Percentiles rank a stretch among this genome's conserved stretches.
Evolutionary conservation across 2,113 vertebrate species (phyloP).

Genomic region (Pseudorhombus dupliciocellatus): DNA sequence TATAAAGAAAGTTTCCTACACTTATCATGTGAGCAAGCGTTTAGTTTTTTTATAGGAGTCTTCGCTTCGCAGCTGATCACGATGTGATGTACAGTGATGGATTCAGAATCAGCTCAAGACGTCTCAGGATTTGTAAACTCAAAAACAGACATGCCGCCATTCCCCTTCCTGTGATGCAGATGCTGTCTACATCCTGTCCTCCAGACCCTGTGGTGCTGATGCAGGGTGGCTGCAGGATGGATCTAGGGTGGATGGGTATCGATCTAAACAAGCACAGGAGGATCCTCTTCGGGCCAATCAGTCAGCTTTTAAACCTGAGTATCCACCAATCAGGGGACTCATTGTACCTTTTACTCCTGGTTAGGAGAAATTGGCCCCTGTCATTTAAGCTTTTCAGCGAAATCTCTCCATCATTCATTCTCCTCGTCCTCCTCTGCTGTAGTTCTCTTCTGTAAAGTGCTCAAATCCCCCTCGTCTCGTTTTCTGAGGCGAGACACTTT

Average conservation of each 20-base stretch:
- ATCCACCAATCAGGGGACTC: constrained; percentile 72
- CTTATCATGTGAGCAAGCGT: too few species aligned
- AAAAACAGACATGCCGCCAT: not conserved
- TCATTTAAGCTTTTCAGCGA: constrained; percentile 78
- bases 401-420: constrained; percentile 69
- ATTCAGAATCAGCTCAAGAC: too few species aligned
- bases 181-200: constrained; percentile 1
- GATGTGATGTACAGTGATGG: too few species aligned
- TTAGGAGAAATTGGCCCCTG: constrained; percentile 68
- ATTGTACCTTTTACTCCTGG: constrained; percentile 71
- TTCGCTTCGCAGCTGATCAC: too few species aligned
- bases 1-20: too few species aligned
- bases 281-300: constrained; percentile 65
- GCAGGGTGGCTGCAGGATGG: not conserved
- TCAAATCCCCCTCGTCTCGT: constrained; percentile 9
- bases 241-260: constrained; percentile 27
- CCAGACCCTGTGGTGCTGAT: not conserved
- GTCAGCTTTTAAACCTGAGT: constrained; percentile 69
- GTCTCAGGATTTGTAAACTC: too few species aligned
- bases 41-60: too few species aligned
- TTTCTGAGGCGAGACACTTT: constrained; percentile 60
- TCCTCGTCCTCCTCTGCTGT: constrained; percentile 53
- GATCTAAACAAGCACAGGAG: constrained; percentile 53
- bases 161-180: not conserved
- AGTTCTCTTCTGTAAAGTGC: constrained; percentile 65